Base-by-base conservation (phyloP, 2,888 invertebrate genomes). In the Sphaerophoria taeniata region DNA sequence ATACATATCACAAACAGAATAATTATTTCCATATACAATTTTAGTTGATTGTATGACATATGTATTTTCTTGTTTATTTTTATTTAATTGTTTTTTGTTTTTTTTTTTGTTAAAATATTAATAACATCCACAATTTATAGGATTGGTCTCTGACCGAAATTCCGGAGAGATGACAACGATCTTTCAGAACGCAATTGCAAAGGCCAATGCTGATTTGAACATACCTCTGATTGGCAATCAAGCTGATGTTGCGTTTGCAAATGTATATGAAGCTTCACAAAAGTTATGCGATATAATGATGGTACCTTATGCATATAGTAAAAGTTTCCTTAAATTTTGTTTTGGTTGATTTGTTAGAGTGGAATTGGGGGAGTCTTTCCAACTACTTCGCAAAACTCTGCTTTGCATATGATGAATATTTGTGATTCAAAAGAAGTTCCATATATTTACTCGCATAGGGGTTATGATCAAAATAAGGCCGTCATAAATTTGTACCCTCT, bases 301-400 rank as follows among this genome's bases (percentile, higher is more conserved):
- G 92, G 94, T 94, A 70, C 43, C 86, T 80, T 43, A 2, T 1
- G 3, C 12, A 6, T 24, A 36, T 11, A 11, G 43, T 43, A 7
- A 39, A 39, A 43, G 11, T 43, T 9, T 7, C 12, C 9, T 12
- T 11, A 43, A 4, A 43, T 12, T 11, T 43, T 43, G 4, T 11
- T 7, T 11, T 3, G 12, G 0, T 5, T 16, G 0, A 12, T 78
- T 83, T 79, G 83, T 0, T 33, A 94, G 94, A 93, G 92, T 45
- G 97, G 97, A 34, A 93, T 97, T 4, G 95, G 95, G 0, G 98
- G 95, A 31, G 93, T 98, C 75, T 96, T 98, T 89, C 98, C 98
- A 0, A 97, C 98, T 0, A 94, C 95, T 82, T 93, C 94, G 70
- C 93, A 93, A 87, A 93, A 93, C 56, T 93, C 95, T 0, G 93